Percentiles rank a stretch among this genome's conserved stretches.
Conservation (phyloP, 2,888 invertebrate genomes). For the Acronicta leporina region DNA sequence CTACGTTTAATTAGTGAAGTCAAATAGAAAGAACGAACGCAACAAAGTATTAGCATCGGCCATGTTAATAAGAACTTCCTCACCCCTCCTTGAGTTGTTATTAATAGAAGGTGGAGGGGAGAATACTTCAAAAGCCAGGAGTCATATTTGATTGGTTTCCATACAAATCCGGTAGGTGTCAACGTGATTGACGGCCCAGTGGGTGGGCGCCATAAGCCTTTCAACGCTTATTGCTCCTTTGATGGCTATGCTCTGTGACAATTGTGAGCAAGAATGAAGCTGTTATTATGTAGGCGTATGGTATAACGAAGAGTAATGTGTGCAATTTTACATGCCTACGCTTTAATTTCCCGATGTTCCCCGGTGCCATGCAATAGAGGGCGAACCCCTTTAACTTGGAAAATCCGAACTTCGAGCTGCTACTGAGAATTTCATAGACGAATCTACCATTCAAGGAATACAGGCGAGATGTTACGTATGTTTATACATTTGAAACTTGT, state of each 20-base stretch:
- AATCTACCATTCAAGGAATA: too few species aligned
- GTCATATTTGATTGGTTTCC: conserved; percentile 13
- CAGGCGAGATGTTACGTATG: too few species aligned
- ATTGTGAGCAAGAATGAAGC: conserved; percentile 42
- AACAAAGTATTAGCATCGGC: too few species aligned
- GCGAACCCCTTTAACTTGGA: too few species aligned
- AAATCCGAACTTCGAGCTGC: too few species aligned
- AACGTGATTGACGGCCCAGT: conserved; percentile 63
- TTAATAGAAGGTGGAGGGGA: not conserved
- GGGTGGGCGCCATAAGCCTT: conserved; percentile 63
- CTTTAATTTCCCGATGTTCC: too few species aligned
- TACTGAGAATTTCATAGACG: too few species aligned
- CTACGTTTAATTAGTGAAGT: too few species aligned
- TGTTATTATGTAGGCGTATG: conserved; percentile 10
- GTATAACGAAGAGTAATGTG: not conserved
- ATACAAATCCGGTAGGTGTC: conserved; percentile 58
- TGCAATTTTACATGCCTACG: too few species aligned
- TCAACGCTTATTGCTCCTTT: conserved; percentile 45
- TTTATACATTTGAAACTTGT: not conserved
- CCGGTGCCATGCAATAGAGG: too few species aligned
- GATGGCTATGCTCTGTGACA: conserved; percentile 41
- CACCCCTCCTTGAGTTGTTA: not conserved
- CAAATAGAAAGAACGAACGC: too few species aligned
- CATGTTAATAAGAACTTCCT: not conserved
- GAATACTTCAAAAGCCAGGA: not conserved